These are phyloP conservation scores for Corythaixoides concolor DNA, from an alignment of 2,113 vertebrate genomes.

Conservation along the genomic window DNA sequence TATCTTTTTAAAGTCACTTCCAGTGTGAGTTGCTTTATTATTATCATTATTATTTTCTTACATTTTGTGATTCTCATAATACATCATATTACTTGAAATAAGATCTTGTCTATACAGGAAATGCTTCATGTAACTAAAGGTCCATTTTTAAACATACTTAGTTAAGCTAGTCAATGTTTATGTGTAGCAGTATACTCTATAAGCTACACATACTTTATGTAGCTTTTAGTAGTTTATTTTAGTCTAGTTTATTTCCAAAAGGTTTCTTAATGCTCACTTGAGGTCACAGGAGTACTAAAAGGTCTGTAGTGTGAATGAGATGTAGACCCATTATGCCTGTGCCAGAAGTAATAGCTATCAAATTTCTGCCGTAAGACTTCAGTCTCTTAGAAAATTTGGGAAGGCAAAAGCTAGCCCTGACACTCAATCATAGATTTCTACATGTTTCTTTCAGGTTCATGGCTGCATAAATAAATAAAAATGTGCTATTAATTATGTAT, in stretches of 20 bases:
- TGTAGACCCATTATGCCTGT: background rate
- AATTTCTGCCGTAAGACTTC: background rate
- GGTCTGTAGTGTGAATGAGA: background rate
- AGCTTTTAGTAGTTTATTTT: background rate
- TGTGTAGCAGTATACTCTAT: background rate
- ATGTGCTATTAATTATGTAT: slow-evolving; percentile 21
- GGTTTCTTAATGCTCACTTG: background rate
- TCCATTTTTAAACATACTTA: background rate
- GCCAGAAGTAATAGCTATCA: background rate
- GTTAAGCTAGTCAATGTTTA: background rate
- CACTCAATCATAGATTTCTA: background rate
- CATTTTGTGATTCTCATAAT: background rate
- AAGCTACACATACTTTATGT: background rate
- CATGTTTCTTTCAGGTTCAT: background rate
- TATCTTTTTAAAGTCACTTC: background rate
- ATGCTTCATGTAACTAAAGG: background rate
- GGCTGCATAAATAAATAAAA: slow-evolving; percentile 33
- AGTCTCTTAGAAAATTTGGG: background rate
- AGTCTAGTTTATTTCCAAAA: background rate
- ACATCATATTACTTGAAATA: background rate
- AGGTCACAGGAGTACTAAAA: background rate
- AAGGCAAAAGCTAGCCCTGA: background rate
- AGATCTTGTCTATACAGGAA: background rate
- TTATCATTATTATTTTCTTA: background rate
- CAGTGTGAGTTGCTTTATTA: background rate